Evolutionary conservation across 2,888 invertebrate genomes (phyloP), one percentile per base, ranked within the genome.

Genomic region (Piscicola geometra): DNA sequence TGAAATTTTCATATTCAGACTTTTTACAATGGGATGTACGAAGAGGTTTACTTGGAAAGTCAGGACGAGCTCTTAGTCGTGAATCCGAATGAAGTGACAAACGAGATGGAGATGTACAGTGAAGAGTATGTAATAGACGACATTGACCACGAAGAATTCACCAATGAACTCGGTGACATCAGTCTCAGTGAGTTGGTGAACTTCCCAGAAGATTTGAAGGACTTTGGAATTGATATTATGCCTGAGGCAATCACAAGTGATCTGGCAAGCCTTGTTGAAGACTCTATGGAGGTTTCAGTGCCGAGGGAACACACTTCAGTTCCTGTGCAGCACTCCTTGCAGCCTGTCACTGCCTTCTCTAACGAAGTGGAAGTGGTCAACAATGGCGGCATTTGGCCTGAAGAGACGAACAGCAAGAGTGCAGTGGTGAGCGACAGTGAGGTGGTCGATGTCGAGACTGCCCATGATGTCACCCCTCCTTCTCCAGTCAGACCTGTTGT

Each of bases 161-260:
- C 9, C 25, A 56, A 56, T 18, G n/a, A 56, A 5, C 25, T 56
- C 3, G 60, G n/a, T 21, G 25, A 25, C 25, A 15, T 56, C 3
- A 56, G 60, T 56, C 60, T 56, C 21, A 56, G 60, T 56, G 60
- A 56, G 3, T 56, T 56, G n/a, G 60, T 56, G 3, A 56, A 9
- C n/a, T 56, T 56, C 25, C 60, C 60, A 21, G 60, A 56, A 56
- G 60, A 56, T 25, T 56, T 56, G 25, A 56, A 56, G n/a, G n/a
- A 56, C 5, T 56, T 56, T 56, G 60, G 60, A 5, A 56, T 56
- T 18, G 60, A 56, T 25, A 56, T 56, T 21, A 56, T 18, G 3
- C n/a, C 12, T 25, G 25, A 56, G 3, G n/a, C 41, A 5, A n/a
- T n/a, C n/a, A n/a, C n/a, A n/a, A n/a, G n/a, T n/a, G n/a, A n/a